phyloP scores from a whole-genome alignment of 2,888 invertebrate species.

The Sepiola atlantica region DNA sequence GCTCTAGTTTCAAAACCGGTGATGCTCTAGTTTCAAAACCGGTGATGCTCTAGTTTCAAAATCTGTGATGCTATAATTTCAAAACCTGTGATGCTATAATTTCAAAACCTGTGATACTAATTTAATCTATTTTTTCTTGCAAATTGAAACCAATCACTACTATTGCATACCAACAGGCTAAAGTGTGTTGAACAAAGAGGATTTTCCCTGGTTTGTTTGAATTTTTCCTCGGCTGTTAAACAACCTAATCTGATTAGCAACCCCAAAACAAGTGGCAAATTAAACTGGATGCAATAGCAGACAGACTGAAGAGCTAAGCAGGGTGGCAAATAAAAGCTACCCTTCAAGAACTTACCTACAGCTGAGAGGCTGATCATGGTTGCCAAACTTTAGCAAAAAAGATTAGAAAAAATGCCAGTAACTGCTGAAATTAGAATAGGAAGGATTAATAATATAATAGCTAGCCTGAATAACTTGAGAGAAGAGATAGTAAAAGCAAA shows the following conservation, averaged over 20 bases:
- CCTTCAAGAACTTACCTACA: conserved; percentile 42
- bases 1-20: too few relatives aligned
- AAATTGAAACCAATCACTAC: background rate
- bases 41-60: too few relatives aligned
- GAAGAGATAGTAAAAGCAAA: background rate
- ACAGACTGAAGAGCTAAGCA: conserved; percentile 32
- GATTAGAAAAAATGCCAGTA: conserved; percentile 40
- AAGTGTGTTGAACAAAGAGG: background rate
- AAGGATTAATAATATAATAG: conserved; percentile 37
- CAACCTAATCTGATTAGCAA: conserved; percentile 18
- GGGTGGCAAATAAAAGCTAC: conserved; percentile 32
- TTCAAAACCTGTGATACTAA: background rate
- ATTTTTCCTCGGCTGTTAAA: background rate
- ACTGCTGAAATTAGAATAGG: conserved; percentile 40
- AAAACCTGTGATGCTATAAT: too few relatives aligned
- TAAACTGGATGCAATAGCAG: conserved; percentile 32
- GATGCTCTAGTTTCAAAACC: too few relatives aligned
- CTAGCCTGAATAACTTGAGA: background rate
- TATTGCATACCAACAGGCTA: background rate
- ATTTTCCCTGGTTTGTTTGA: background rate
- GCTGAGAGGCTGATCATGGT: conserved; percentile 25
- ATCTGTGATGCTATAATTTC: too few relatives aligned
- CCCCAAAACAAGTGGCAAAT: conserved; percentile 6
- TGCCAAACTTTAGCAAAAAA: conserved; percentile 40
- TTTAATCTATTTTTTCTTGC: background rate